Conservation (phyloP, 1,140 invertebrate genomes). For the Dendroctonus ponderosae region DNA sequence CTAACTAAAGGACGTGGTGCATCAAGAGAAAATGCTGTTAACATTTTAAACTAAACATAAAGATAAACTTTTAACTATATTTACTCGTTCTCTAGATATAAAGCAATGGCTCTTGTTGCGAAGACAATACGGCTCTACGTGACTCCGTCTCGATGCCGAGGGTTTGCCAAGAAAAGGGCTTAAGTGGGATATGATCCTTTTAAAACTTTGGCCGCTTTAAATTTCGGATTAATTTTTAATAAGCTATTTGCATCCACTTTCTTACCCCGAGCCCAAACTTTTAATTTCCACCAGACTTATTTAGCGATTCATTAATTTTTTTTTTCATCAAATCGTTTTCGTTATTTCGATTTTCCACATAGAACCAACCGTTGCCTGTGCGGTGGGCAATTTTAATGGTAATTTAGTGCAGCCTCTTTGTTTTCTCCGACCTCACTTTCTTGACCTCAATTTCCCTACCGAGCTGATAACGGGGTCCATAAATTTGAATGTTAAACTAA, state of each 20-base stretch:
- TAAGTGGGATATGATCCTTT: slow-evolving; percentile 16
- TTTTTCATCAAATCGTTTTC: no score
- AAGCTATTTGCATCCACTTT: slow-evolving; percentile 7
- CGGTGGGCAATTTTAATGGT: no score
- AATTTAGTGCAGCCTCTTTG: no score
- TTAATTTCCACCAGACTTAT: neutral
- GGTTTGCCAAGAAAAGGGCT: slow-evolving; percentile 10
- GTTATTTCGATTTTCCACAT: no score
- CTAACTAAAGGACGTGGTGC: neutral
- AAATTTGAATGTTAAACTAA: slow-evolving; percentile 24
- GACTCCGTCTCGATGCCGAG: slow-evolving; percentile 16
- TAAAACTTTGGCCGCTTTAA: slow-evolving; percentile 11
- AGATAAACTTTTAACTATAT: neutral
- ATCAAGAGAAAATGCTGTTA: neutral
- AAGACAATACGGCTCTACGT: slow-evolving; percentile 21
- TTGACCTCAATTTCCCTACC: slow-evolving; percentile 17
- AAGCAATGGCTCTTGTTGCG: neutral
- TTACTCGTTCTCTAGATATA: no score
- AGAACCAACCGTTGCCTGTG: no score
- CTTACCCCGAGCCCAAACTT: neutral
- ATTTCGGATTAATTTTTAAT: slow-evolving; percentile 18
- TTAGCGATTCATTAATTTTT: no score
- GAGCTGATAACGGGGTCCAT: slow-evolving; percentile 20
- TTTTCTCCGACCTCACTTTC: slow-evolving; percentile 6
- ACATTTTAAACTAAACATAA: slow-evolving; percentile 3